phyloP scores from a whole-genome alignment of 2,888 invertebrate genomes.

The Gasteruption jaculator region DNA sequence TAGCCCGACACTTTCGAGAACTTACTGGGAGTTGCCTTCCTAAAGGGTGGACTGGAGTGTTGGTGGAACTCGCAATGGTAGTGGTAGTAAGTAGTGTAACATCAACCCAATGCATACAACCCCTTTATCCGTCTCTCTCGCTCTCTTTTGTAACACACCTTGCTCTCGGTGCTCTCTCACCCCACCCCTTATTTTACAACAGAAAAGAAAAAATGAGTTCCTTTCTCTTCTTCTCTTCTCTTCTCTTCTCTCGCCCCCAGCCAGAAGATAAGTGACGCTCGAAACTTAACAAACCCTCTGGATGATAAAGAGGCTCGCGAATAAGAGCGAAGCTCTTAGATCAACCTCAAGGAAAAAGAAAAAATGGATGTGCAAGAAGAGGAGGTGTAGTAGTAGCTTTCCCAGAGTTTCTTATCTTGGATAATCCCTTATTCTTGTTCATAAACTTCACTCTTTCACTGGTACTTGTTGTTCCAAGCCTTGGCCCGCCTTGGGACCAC shows the following conservation, averaged over 20 bases:
- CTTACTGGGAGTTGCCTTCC: slow-evolving; percentile 41
- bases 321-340: slow-evolving; percentile 21
- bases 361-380: too few species aligned
- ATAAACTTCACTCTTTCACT: too few species aligned
- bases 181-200: too few species aligned
- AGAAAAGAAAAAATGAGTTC: too few species aligned
- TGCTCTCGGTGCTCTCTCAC: too few species aligned
- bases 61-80: slow-evolving; percentile 14
- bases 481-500: too few species aligned
- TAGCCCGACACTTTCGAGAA: slow-evolving; percentile 50
- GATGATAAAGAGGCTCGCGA: slow-evolving; percentile 24
- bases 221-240: slow-evolving; percentile 20
- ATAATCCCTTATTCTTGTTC: too few species aligned
- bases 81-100: slow-evolving; percentile 31
- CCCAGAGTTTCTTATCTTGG: too few species aligned
- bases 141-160: too few species aligned
- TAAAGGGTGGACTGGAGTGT: slow-evolving; percentile 4
- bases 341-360: slow-evolving; percentile 19
- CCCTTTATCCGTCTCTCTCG: slow-evolving; percentile 31
- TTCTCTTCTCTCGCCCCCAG: slow-evolving; percentile 29
- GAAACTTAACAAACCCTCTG: slow-evolving; percentile 41
- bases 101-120: slow-evolving; percentile 47
- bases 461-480: too few species aligned
- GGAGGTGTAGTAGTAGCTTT: too few species aligned
- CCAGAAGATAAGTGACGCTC: slow-evolving; percentile 45